Evolutionary conservation across 2,113 vertebrate species (phyloP), one percentile per base, ranked within the genome.

Genomic region (Apodemus speciosus): DNA sequence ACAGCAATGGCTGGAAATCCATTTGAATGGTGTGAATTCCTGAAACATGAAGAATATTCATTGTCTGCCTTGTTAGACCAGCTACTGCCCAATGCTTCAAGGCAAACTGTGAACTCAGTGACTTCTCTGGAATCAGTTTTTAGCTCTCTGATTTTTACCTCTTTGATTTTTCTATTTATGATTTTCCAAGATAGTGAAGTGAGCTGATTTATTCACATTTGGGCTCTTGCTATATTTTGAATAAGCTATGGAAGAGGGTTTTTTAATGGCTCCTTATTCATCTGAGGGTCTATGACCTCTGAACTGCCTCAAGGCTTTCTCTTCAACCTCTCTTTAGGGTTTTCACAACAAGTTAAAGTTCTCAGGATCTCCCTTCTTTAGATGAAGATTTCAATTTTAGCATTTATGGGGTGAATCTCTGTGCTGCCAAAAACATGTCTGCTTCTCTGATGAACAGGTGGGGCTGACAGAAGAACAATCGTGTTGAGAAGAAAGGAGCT

Each of bases 121-220:
- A 88, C 95, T 95, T 95, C 89, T 88, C 60, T 73, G 80, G 85
- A 85, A 72, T 90, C 62, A 38, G 81, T 94, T 85, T 77, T 30
- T 79, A 94, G 66, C 49, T 71, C 62, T 96, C 88, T 96, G 95
- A 95, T 95, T 96, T 96, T 92, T 88, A 85, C 23, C 66, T 69
- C 93, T 97, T 97, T 97, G 96, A 96, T 97, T 95, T 66, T 93
- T 83, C 93, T 95, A 86, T 95, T 95, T 97, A 95, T 96, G 96
- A 95, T 96, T 92, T 95, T 93, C 40, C 38, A 92, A 23, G 38
- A 38, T 75, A 96, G 66, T 93, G 56, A n/a, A 96, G 81, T n/a
- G 35, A 92, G 35, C 77, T 94, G 94, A 96, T 94, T 96, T 97
- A 96, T 95, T 96, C 96, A 95, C 77, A 94, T 96, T 96, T 93